Evolutionary conservation across 2,888 invertebrate species (phyloP), one percentile per base, ranked within the genome.

Genomic region (Eilema griseolum): DNA sequence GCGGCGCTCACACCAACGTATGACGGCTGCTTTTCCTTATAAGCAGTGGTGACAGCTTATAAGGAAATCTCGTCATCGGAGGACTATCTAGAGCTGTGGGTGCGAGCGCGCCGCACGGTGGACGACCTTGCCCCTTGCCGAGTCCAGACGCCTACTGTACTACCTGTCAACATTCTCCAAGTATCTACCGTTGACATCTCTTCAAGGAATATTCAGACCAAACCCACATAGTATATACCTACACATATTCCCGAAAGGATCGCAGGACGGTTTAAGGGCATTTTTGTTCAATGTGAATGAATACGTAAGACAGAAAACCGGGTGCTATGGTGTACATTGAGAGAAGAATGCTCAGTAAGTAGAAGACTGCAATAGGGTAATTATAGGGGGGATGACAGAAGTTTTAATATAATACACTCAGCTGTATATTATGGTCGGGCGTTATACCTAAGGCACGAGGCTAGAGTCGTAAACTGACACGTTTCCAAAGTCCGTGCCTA

Each of bases 11-110:
- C 46, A 7, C 46, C 46, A 46, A 46, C 46, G 20, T 46, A 20
- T 7, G 12, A 46, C 14, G 16, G 41, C 16, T 3, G 12, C 16
- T 20, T 37, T 7, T 16, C n/a, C 31, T 37, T 59, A 41, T 37
- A 59, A 59, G 59, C 24, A 41, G 7, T 66, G 57, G 24, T 24
- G 57, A 56, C 57, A 57, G 24, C 57, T 57, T 57, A 23, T 57
- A 57, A 57, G n/a, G 56, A 8, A 23, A 56, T 56, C 56, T 75
- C 77, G 82, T 82, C 82, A 86, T 87, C 86, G 86, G 85, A 61
- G 77, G 77, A 72, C 46, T 83, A 85, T 80, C 84, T 84, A 86
- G 86, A 86, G 73, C 69, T 71, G 63, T 57, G 67, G 72, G 67
- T 82, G 77, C 72, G 75, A 77, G 73, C 77, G 75, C 78, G 73